phyloP scores from a whole-genome alignment of 1,140 invertebrate species.

The Heliothis virescens region DNA sequence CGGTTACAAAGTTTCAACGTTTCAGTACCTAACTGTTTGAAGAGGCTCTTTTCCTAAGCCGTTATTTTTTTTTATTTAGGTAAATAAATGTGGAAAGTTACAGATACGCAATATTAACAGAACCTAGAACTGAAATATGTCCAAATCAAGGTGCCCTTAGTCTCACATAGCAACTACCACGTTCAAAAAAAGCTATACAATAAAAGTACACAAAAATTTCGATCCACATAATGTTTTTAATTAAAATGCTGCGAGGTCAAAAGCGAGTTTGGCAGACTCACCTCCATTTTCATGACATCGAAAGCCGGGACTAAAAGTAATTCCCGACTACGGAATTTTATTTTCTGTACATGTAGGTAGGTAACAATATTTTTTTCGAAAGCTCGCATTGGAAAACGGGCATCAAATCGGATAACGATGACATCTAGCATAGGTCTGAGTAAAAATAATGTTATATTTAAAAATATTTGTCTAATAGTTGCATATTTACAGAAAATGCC shows the following conservation, averaged over 20 bases:
- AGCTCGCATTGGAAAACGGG: background rate
- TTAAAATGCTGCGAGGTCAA: conserved; percentile 56
- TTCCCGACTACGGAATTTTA: conserved; percentile 50
- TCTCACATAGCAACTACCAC: background rate
- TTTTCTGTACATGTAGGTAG: conserved; percentile 47
- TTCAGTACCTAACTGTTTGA: too few species aligned
- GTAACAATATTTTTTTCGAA: conserved; percentile 41
- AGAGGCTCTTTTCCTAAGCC: too few species aligned
- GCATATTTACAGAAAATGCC: too few species aligned
- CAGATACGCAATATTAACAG: too few species aligned
- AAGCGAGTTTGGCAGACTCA: conserved; percentile 52
- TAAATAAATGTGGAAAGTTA: too few species aligned
- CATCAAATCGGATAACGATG: conserved; percentile 32
- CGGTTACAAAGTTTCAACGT: too few species aligned
- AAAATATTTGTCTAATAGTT: background rate
- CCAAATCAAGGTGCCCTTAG: too few species aligned
- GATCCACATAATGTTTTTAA: conserved; percentile 57
- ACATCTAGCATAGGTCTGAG: conserved; percentile 2
- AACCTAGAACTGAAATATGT: too few species aligned
- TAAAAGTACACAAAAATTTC: conserved; percentile 43
- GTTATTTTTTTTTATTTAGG: too few species aligned
- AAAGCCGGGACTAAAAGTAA: conserved; percentile 58
- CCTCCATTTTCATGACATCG: conserved; percentile 56
- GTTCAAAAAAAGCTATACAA: conserved; percentile 9
- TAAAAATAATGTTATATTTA: too few species aligned